Evolutionary conservation across 2,113 vertebrate genomes (phyloP).

Genomic region (Pteropus alecto): DNA sequence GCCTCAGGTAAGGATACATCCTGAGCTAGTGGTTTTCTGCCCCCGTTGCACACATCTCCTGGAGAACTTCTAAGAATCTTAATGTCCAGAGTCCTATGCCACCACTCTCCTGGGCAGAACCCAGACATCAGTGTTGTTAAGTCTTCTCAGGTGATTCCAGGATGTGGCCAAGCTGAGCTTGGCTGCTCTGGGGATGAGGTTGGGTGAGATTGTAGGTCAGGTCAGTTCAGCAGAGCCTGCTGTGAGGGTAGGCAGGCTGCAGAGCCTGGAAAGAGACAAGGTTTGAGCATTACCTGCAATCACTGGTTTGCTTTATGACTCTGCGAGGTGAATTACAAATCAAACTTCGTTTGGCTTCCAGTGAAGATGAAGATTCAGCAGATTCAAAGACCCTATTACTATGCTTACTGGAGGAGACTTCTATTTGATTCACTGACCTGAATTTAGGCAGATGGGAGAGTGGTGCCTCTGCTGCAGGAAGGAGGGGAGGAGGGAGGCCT

Average conservation of each 20-base stretch:
- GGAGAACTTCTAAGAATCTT: background rate
- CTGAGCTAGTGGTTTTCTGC: background rate
- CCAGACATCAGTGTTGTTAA: background rate
- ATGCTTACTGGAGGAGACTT: background rate
- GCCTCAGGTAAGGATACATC: too few species aligned
- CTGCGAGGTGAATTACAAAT: conserved; percentile 54
- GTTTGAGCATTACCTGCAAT: background rate
- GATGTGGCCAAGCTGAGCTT: too few species aligned
- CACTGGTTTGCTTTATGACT: conserved; percentile 38
- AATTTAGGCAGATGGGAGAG: background rate
- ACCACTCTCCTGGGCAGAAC: background rate
- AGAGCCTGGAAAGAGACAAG: background rate
- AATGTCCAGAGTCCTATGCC: background rate
- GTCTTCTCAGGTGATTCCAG: background rate
- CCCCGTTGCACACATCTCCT: background rate
- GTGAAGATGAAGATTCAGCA: conserved; percentile 63
- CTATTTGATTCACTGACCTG: background rate
- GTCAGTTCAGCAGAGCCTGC: background rate
- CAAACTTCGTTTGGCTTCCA: conserved; percentile 56
- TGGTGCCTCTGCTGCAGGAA: background rate
- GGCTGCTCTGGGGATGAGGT: background rate
- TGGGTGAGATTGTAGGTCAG: background rate
- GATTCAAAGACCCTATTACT: conserved; percentile 29
- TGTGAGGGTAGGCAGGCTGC: fast-evolving
- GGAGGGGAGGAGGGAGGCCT: background rate